Base-by-base conservation (phyloP, 2,888 invertebrate genomes). In the Orchestes rusci region DNA sequence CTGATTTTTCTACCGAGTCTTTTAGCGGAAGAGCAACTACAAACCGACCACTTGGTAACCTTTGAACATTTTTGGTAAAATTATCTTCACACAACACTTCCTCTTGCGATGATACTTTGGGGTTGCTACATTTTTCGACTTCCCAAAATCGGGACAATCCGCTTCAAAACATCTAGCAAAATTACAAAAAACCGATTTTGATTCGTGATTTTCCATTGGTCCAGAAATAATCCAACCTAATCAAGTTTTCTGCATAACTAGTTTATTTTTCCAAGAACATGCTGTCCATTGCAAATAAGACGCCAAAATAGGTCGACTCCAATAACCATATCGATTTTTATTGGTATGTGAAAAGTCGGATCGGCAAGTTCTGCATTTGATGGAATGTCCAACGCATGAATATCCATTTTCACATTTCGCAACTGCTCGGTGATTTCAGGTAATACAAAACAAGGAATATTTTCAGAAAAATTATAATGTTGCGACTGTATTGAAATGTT, bases 331-430 rank as follows among this genome's bases (percentile, higher is more conserved):
- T 23, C 23, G 5, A 23, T 23, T 23, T 23, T 23, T 23, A 5
- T 10, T 23, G 10, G 23, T 7, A 10, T 7, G 23, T 23, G 10
- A 23, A 23, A 23, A 4, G 7, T 5, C 4, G 23, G 23, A 7
- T 23, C 10, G 23, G 23, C 10, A 23, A 23, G 10, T 23, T 23
- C 10, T 13, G 4, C 8, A 7, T 36, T 28, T 5, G n/a, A n/a
- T 10, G 40, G 40, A 32, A 45, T 45, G 3, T 42, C 36, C 12
- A 41, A 12, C 18, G 28, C 10, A 13, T 13, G 16, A 17, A 34
- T 30, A 30, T 41, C n/a, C 8, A 45, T 17, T 4, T 8, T 7
- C 10, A 35, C 16, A 29, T 10, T 4, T 8, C 2, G 16, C n/a
- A n/a, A n/a, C n/a, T n/a, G n/a, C n/a, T n/a, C n/a, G n/a, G n/a